A percentile compares a stretch with the other conserved stretches of the same genome.
These are phyloP conservation scores for Lanius collurio DNA, from an alignment of 2,113 vertebrate genomes.

Conservation along the genomic window DNA sequence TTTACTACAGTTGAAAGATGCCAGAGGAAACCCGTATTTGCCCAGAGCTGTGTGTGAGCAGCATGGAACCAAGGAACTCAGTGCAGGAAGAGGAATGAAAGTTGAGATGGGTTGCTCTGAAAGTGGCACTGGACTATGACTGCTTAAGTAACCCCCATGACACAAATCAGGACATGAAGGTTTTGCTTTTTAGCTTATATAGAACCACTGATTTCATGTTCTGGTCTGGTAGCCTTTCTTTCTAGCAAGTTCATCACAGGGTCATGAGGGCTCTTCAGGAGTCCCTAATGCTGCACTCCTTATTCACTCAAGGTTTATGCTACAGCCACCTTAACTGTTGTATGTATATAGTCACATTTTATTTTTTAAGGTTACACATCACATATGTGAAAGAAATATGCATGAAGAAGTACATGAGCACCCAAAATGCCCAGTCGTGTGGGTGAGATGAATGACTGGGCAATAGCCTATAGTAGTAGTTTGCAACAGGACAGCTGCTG, in stretches of 20 bases:
- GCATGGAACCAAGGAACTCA: fast-evolving
- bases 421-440: background rate
- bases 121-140: background rate
- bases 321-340: background rate
- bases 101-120: background rate
- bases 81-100: background rate
- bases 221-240: background rate
- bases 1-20: background rate
- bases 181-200: background rate
- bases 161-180: background rate
- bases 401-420: background rate
- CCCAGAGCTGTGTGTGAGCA: background rate
- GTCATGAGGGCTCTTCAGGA: background rate
- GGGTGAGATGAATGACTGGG: background rate
- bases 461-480: fast-evolving
- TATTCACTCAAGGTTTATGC: background rate
- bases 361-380: background rate
- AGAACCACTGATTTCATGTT: background rate
- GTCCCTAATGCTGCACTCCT: background rate
- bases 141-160: background rate
- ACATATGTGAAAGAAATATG: background rate
- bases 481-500: background rate
- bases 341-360: background rate
- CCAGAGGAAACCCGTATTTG: background rate
- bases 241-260: background rate